A percentile compares a stretch with the other conserved stretches of the same genome.
phyloP scores from a whole-genome alignment of 1,140 invertebrate species.

The Cyclargus thomasi region DNA sequence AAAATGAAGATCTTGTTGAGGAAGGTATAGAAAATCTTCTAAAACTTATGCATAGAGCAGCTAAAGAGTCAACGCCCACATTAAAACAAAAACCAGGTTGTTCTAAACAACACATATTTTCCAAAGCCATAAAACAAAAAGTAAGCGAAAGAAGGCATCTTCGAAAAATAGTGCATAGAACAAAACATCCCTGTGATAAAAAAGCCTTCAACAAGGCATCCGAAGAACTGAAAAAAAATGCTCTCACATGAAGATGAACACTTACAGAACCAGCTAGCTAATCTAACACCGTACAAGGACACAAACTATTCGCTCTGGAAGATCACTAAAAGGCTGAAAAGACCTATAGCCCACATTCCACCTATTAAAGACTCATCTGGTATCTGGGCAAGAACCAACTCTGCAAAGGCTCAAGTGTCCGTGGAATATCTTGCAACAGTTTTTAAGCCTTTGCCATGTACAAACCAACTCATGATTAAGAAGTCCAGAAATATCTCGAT shows the following conservation, averaged over 20 bases:
- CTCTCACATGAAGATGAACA: not conserved
- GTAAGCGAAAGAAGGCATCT: not conserved
- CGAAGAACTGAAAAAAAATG: conserved; percentile 24
- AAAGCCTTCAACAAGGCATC: conserved; percentile 27
- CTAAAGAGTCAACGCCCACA: not conserved
- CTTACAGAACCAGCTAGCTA: not conserved
- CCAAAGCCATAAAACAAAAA: not conserved
- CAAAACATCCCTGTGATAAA: conserved; percentile 29
- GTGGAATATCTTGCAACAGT: not conserved
- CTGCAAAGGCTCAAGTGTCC: not conserved
- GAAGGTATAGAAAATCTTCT: not conserved
- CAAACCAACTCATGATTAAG: not conserved
- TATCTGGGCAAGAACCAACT: not conserved
- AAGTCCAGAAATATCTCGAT: no score
- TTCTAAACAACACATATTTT: not conserved
- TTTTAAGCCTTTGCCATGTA: not conserved
- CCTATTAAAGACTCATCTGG: not conserved
- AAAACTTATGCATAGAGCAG: not conserved
- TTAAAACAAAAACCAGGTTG: not conserved
- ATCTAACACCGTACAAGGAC: not conserved
- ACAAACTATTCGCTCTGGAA: not conserved
- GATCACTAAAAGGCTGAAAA: not conserved
- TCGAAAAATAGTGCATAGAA: conserved; percentile 23
- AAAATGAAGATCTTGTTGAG: not conserved
- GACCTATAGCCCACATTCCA: not conserved